These are phyloP conservation scores for Drosophila tsacasi DNA, from an alignment of 1,140 invertebrate species.

Conservation along the genomic window DNA sequence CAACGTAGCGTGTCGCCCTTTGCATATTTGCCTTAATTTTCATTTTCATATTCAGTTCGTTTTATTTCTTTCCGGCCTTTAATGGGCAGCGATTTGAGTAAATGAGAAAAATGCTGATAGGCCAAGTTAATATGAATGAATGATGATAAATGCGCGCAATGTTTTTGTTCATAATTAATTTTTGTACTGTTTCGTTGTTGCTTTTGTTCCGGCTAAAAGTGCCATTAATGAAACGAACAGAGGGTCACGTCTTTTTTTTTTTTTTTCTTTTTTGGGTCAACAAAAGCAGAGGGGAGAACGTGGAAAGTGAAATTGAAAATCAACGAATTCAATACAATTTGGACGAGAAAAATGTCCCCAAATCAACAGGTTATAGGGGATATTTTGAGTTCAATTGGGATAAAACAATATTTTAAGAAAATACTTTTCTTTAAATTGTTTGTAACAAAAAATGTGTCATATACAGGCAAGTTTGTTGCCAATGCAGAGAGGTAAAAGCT, in stretches of 20 bases:
- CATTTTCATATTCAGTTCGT: conserved; percentile 45
- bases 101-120: conserved; percentile 53
- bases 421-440: too few species aligned
- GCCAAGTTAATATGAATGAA: conserved; percentile 48
- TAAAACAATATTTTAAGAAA: too few species aligned
- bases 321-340: not conserved
- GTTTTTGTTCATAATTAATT: conserved; percentile 50
- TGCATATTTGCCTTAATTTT: conserved; percentile 54
- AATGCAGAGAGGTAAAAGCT: not conserved
- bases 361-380: conserved; percentile 25
- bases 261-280: not conserved
- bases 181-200: conserved; percentile 21
- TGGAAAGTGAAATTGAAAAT: not conserved
- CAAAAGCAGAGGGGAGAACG: not conserved
- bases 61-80: conserved; percentile 46
- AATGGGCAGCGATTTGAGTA: conserved; percentile 39
- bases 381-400: conserved; percentile 2
- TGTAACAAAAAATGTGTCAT: not conserved
- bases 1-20: conserved; percentile 50
- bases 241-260: conserved; percentile 7
- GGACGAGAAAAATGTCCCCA: not conserved
- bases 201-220: conserved; percentile 33
- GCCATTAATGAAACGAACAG: conserved; percentile 16
- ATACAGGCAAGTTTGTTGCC: not conserved
- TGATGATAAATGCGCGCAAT: conserved; percentile 48